Percentiles rank a stretch among this genome's conserved stretches.
Conservation (phyloP, 1,140 invertebrate species). For the Pseudobourletiella spinata region DNA sequence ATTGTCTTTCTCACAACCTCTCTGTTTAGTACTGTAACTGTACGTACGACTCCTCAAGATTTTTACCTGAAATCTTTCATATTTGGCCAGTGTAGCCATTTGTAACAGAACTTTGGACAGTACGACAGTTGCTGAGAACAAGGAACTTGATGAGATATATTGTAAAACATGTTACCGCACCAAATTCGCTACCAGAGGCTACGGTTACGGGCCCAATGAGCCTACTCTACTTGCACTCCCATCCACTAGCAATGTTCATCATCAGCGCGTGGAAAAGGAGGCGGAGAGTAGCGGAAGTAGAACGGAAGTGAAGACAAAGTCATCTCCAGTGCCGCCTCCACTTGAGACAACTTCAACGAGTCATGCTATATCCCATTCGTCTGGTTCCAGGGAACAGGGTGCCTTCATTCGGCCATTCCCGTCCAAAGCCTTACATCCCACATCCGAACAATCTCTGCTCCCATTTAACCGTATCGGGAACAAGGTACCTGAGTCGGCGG, state of each 20-base stretch:
- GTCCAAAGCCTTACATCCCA: no score
- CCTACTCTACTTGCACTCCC: conserved; percentile 2
- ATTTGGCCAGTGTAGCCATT: not conserved
- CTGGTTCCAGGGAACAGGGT: no score
- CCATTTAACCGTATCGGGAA: no score
- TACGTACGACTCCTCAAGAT: not conserved
- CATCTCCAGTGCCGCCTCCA: not conserved
- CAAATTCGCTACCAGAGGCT: conserved; percentile 7
- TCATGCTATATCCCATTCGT: not conserved
- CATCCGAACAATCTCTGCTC: no score
- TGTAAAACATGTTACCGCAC: conserved; percentile 16
- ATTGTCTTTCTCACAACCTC: no score
- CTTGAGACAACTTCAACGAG: not conserved
- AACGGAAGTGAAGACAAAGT: not conserved
- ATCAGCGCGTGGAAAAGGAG: no score
- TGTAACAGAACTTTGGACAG: conserved; percentile 12
- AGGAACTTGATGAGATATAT: conserved; percentile 13
- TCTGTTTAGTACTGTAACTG: not conserved
- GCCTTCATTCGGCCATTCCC: no score
- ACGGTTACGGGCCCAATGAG: conserved; percentile 11
- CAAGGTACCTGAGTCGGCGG: no score
- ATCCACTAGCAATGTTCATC: not conserved
- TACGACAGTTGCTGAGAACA: conserved; percentile 6
- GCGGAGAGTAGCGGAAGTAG: no score
- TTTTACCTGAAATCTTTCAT: not conserved